These are phyloP conservation scores for Chelmon rostratus DNA, from an alignment of 2,797 vertebrate species.

Conservation along the genomic window DNA sequence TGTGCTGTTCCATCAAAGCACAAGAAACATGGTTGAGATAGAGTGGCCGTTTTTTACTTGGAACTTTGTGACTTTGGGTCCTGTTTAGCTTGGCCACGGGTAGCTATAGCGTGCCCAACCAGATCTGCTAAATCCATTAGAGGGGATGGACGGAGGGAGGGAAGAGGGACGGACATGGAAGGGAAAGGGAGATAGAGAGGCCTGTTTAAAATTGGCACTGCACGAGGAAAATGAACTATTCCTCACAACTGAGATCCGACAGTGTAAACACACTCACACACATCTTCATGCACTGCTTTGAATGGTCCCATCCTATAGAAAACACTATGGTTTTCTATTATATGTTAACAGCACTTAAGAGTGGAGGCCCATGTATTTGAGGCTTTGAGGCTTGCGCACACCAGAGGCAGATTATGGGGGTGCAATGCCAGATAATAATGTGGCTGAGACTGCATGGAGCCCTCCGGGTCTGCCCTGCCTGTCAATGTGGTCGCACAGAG, in stretches of 20 bases:
- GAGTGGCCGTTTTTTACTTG: slow-evolving; percentile 50
- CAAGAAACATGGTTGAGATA: slow-evolving; percentile 58
- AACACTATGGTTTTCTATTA: slow-evolving; percentile 67
- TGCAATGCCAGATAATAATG: slow-evolving; percentile 82
- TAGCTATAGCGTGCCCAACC: slow-evolving; percentile 72
- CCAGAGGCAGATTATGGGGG: slow-evolving; percentile 82
- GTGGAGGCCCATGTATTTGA: slow-evolving; percentile 75
- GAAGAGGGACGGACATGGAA: slow-evolving; percentile 57
- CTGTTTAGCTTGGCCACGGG: slow-evolving; percentile 82
- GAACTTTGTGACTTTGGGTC: slow-evolving; percentile 74
- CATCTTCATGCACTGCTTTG: slow-evolving; percentile 36
- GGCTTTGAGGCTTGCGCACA: slow-evolving; percentile 78
- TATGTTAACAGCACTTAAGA: slow-evolving; percentile 69
- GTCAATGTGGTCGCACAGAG: slow-evolving; percentile 76
- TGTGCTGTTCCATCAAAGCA: slow-evolving; percentile 71
- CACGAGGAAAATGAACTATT: slow-evolving; percentile 55
- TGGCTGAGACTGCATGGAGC: slow-evolving; percentile 83
- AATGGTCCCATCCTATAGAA: slow-evolving; percentile 69
- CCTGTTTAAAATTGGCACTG: slow-evolving; percentile 48
- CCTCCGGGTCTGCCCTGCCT: slow-evolving; percentile 70
- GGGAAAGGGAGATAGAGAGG: slow-evolving; percentile 56
- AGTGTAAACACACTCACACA: slow-evolving; percentile 55
- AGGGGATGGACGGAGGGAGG: slow-evolving; percentile 54
- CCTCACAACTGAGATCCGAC: slow-evolving; percentile 53
- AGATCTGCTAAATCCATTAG: slow-evolving; percentile 84